A percentile compares a stretch with the other conserved stretches of the same genome.
These are phyloP conservation scores for Chalcis sispes DNA, from an alignment of 2,888 invertebrate species.

Conservation along the genomic window DNA sequence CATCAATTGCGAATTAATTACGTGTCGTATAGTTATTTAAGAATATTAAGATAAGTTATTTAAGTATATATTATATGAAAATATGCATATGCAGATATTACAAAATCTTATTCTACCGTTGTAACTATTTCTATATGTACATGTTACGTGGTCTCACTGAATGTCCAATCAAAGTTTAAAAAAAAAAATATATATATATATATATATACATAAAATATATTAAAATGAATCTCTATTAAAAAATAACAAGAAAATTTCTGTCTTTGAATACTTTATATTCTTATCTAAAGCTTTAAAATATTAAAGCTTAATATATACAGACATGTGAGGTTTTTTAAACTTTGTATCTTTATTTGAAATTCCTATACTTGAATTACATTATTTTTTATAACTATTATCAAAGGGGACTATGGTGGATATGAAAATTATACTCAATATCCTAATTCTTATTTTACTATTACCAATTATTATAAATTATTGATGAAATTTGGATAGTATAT, in stretches of 20 bases:
- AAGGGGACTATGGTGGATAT: too few species aligned
- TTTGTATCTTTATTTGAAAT: neutral
- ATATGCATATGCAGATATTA: conserved; percentile 59
- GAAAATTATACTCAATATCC: too few species aligned
- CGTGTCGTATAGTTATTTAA: conserved; percentile 65
- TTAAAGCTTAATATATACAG: neutral
- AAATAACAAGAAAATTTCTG: conserved; percentile 14
- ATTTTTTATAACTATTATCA: too few species aligned
- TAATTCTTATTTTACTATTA: too few species aligned
- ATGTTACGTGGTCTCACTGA: conserved; percentile 60
- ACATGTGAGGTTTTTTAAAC: neutral
- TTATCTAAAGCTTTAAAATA: neutral
- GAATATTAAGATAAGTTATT: conserved; percentile 48
- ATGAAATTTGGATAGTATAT: too few species aligned
- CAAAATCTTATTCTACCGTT: conserved; percentile 68
- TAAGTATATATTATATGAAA: conserved; percentile 50
- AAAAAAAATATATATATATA: conserved; percentile 60
- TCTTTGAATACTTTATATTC: conserved; percentile 12
- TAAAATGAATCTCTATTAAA: conserved; percentile 65
- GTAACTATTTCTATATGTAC: conserved; percentile 67
- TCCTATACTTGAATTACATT: too few species aligned
- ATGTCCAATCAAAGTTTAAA: conserved; percentile 69
- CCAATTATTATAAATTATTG: too few species aligned
- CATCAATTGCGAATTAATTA: conserved; percentile 62
- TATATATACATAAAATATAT: too few species aligned